Evolutionary conservation across 2,797 vertebrate species (phyloP).

Genomic region (Tolypeutes matacus): DNA sequence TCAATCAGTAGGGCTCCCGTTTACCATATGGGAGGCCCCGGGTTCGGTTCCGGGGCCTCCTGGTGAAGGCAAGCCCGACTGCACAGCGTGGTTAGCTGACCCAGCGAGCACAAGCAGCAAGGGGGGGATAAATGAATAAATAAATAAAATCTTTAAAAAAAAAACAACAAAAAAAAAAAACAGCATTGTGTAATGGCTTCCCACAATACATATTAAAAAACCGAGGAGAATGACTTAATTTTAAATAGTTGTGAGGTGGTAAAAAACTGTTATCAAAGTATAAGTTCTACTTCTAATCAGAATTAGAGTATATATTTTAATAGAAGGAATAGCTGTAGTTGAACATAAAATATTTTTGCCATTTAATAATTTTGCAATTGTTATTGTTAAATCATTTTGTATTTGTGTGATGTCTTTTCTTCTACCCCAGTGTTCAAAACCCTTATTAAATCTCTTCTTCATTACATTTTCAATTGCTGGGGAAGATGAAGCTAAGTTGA

Average conservation of each 20-base stretch:
- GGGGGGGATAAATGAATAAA: too few species aligned
- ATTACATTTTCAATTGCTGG: neutral
- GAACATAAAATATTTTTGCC: neutral
- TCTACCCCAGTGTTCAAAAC: neutral
- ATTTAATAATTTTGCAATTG: neutral
- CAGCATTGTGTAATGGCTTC: neutral
- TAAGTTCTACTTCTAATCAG: neutral
- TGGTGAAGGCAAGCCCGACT: too few species aligned
- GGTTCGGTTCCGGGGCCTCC: too few species aligned
- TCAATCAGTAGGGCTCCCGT: too few species aligned
- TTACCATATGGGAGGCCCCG: too few species aligned
- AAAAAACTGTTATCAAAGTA: neutral
- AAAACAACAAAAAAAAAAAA: too few species aligned
- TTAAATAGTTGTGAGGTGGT: neutral
- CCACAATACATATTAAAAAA: constrained; percentile 27
- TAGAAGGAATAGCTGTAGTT: neutral
- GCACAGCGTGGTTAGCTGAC: too few species aligned
- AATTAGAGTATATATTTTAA: neutral
- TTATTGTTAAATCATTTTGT: neutral
- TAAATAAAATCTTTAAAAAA: too few species aligned
- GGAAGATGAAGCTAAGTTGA: neutral
- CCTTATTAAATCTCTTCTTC: neutral
- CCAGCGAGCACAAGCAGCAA: too few species aligned
- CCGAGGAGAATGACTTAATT: neutral
- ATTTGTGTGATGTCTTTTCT: neutral